Evolutionary conservation across 2,113 vertebrate genomes (phyloP), one percentile per base, ranked within the genome.

Genomic region (Myrmecobius fasciatus): DNA sequence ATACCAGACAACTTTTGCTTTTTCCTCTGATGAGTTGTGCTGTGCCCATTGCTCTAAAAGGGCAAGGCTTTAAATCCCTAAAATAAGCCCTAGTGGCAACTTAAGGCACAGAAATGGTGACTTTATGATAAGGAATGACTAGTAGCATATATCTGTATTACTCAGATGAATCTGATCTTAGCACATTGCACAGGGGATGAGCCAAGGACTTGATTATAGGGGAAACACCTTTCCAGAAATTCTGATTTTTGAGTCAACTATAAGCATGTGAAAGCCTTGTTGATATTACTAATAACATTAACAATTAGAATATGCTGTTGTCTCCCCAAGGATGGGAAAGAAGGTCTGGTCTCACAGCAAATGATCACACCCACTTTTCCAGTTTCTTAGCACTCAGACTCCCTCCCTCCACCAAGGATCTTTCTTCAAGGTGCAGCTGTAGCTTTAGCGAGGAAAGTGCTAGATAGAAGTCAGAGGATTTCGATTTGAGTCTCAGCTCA

Each of bases 151-250:
- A 5, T 43, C 92, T 22, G 89, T 89, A 51, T 56, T 26, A 31
- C 26, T 51, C 25, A 2, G 56, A 89, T 0, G 11, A 96, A 48
- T 89, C 83, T 51, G 52, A 54, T 52, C 52, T 93, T 91, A 92
- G 14, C 89, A 92, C 92, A 67, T 95, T 93, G 89, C 48, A 49
- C n/a, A 75, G 12, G 46, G 95, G 89, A 53, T 52, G 91, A 47
- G 53, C 17, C 0, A 25, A 31, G 89, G 83, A 52, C 89, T 83
- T 53, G 12, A 89, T 6, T 90, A 7, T 67, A 53, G 56, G 4
- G 54, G 90, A 47, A 92, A 90, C 51, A 9, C 53, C 24, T 75
- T 83, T 92, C 0, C 3, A 83, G 94, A 96, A 94, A 52, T 54
- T 22, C 83, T 26, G 90, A 46, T 54, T 94, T 75, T 89, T n/a